phyloP scores from a whole-genome alignment of 2,797 vertebrate genomes.

The Hyperoplus lanceolatus region DNA sequence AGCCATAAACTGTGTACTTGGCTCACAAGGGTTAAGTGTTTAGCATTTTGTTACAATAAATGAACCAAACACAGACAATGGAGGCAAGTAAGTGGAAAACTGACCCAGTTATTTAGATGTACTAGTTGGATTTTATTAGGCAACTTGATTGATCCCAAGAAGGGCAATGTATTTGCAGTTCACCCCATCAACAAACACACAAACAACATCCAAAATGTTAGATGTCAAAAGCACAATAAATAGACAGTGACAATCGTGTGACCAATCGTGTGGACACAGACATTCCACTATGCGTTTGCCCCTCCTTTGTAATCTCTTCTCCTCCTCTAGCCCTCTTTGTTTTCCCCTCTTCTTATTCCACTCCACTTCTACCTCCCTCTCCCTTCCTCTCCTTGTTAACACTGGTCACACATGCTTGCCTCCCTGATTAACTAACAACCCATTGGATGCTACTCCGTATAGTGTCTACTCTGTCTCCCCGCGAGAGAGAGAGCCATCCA shows the following conservation, averaged over 20 bases:
- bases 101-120: background rate
- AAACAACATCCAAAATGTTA: too few species aligned
- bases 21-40: background rate
- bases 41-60: background rate
- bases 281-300: background rate
- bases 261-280: background rate
- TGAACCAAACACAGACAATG: background rate
- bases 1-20: background rate
- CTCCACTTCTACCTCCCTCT: background rate
- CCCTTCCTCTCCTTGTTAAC: slow-evolving; percentile 53
- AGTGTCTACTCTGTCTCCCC: slow-evolving; percentile 39
- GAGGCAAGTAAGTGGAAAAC: background rate
- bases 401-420: slow-evolving; percentile 58
- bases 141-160: too few species aligned
- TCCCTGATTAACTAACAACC: slow-evolving; percentile 73
- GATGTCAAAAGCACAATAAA: too few species aligned
- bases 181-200: too few species aligned
- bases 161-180: too few species aligned
- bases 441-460: slow-evolving; percentile 51
- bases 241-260: too few species aligned
- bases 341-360: background rate
- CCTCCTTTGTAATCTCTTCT: background rate
- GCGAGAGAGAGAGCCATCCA: slow-evolving; percentile 56
- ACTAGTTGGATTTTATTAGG: background rate
- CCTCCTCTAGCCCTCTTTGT: background rate